Percentiles rank a stretch among this genome's conserved stretches.
Evolutionary conservation across 1,140 invertebrate genomes (phyloP).

Genomic region (Paraescarpia echinospica): DNA sequence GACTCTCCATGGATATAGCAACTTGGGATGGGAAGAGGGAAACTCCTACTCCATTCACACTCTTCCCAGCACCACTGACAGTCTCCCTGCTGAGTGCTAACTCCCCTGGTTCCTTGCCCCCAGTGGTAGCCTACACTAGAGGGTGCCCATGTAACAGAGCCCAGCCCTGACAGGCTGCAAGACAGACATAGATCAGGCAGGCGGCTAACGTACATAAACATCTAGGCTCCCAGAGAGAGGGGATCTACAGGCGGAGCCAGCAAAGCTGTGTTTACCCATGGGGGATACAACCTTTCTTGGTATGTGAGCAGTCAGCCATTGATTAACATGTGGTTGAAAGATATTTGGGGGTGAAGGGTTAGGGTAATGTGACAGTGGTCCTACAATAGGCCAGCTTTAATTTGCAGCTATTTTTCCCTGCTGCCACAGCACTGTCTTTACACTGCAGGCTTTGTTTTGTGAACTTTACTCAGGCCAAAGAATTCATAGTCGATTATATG

Average conservation of each 20-base stretch:
- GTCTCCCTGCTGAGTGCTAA: neutral
- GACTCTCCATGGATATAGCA: neutral
- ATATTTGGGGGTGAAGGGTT: neutral
- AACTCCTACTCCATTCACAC: neutral
- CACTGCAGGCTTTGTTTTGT: too few species aligned
- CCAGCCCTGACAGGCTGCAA: neutral
- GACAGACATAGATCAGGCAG: conserved; percentile 3
- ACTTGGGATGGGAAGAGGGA: neutral
- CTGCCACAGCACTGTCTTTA: too few species aligned
- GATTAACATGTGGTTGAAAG: neutral
- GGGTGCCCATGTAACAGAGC: too few species aligned
- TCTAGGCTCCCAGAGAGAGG: neutral
- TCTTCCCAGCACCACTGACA: neutral
- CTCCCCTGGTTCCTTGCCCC: neutral
- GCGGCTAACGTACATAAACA: neutral
- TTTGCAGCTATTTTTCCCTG: neutral
- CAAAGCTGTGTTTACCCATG: neutral
- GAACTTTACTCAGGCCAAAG: too few species aligned
- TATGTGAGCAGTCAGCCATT: neutral
- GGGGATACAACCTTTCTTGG: neutral
- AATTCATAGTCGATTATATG: too few species aligned
- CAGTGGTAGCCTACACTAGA: neutral
- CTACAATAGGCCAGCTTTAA: neutral
- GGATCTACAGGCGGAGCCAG: neutral
- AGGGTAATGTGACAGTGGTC: neutral